phyloP scores from a whole-genome alignment of 2,888 invertebrate genomes.

The Polyploca ridens region DNA sequence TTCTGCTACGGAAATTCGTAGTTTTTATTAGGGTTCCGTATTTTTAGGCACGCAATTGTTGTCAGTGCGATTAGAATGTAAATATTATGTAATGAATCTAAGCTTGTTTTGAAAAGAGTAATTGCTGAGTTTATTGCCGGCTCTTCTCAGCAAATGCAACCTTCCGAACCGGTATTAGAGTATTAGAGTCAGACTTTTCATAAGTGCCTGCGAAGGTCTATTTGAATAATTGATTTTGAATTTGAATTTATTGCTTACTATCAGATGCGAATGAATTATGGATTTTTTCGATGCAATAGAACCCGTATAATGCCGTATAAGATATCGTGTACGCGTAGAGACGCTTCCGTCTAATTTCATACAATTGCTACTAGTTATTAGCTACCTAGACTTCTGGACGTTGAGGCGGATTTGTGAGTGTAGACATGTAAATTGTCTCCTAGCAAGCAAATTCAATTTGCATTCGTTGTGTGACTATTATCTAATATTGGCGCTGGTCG shows the following conservation, averaged over 20 bases:
- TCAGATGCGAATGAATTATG: background rate
- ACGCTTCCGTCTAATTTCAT: conserved; percentile 1
- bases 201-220: no score
- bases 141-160: no score
- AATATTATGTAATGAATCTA: no score
- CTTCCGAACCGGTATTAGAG: no score
- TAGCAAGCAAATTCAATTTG: conserved; percentile 69
- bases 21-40: background rate
- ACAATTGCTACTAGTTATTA: background rate
- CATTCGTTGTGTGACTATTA: conserved; percentile 76
- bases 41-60: no score
- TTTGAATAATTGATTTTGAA: no score
- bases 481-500: conserved; percentile 74
- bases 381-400: background rate
- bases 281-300: no score
- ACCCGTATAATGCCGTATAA: no score
- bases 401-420: conserved; percentile 14
- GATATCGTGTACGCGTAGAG: background rate
- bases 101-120: no score
- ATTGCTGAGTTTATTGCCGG: no score
- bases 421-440: conserved; percentile 44
- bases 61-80: no score
- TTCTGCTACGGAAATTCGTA: background rate
- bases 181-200: no score
- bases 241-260: background rate